phyloP scores from a whole-genome alignment of 1,140 invertebrate species.

The Mamestra configurata region DNA sequence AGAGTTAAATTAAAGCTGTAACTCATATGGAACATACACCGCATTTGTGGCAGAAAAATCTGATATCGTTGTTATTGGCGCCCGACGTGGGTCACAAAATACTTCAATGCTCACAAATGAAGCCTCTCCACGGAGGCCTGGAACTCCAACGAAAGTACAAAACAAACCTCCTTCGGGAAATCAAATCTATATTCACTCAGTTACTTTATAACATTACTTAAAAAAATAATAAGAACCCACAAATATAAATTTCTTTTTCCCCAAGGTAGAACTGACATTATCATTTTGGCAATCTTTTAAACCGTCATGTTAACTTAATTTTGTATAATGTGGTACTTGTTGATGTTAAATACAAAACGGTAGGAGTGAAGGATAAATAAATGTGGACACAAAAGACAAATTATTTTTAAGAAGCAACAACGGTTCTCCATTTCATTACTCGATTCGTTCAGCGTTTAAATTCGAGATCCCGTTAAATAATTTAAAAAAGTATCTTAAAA shows the following conservation, averaged over 20 bases:
- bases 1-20: conserved; percentile 28
- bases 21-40: conserved; percentile 34
- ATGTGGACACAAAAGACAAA: neutral
- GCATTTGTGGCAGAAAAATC: conserved; percentile 38
- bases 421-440: neutral
- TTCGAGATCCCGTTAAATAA: neutral
- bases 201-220: conserved; percentile 38
- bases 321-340: conserved; percentile 3
- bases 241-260: conserved; percentile 36
- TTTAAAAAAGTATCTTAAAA: too few species aligned
- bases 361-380: neutral
- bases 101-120: conserved; percentile 42
- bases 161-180: conserved; percentile 45
- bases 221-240: conserved; percentile 15
- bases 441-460: neutral
- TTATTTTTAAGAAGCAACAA: neutral
- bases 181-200: conserved; percentile 35
- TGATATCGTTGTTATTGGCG: conserved; percentile 45
- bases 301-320: conserved; percentile 35
- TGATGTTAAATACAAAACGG: neutral
- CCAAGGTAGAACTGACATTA: conserved; percentile 29
- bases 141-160: conserved; percentile 19
- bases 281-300: conserved; percentile 51
- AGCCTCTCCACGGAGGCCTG: conserved; percentile 21
- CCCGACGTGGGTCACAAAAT: conserved; percentile 40